These are phyloP conservation scores for Falcunculus frontatus DNA, from an alignment of 2,113 vertebrate genomes.

Conservation along the genomic window DNA sequence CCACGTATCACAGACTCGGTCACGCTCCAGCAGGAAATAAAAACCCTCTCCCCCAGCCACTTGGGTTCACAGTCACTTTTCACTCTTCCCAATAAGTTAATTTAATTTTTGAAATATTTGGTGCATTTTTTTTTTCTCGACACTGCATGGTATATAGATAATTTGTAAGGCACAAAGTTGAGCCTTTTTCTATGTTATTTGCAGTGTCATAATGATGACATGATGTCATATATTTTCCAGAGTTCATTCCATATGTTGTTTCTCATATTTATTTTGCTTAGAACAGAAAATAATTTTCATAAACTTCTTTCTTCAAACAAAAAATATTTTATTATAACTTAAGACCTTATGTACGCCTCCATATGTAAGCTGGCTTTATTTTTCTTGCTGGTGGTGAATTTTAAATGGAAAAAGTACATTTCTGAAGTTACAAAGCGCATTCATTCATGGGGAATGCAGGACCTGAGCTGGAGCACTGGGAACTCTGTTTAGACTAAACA, in stretches of 20 bases:
- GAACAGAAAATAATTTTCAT: slow-evolving; percentile 19
- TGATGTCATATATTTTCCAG: slow-evolving; percentile 39
- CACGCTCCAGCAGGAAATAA: slow-evolving; percentile 63
- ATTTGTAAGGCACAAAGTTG: slow-evolving; percentile 8
- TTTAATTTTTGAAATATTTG: slow-evolving; percentile 30
- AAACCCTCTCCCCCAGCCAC: neutral
- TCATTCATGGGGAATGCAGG: neutral
- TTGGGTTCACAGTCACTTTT: neutral
- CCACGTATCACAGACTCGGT: slow-evolving; percentile 61
- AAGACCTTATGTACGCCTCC: neutral
- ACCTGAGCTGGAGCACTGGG: neutral
- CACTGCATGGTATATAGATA: neutral
- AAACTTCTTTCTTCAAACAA: slow-evolving; percentile 34
- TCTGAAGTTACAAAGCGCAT: neutral
- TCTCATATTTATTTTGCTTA: slow-evolving; percentile 57
- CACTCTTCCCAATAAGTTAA: slow-evolving; percentile 2
- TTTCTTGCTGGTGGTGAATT: slow-evolving; percentile 36
- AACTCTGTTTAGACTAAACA: neutral
- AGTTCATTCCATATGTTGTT: slow-evolving; percentile 68
- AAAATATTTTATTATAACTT: slow-evolving; percentile 11
- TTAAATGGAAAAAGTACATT: slow-evolving; percentile 8
- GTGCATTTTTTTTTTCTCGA: neutral
- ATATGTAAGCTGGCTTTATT: slow-evolving; percentile 8
- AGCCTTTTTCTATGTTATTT: slow-evolving; percentile 35
- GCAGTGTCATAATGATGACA: slow-evolving; percentile 8